Evolutionary conservation across 2,113 vertebrate species (phyloP), one percentile per base, ranked within the genome.

Genomic region (Sinocyclocheilus maitianheensis): DNA sequence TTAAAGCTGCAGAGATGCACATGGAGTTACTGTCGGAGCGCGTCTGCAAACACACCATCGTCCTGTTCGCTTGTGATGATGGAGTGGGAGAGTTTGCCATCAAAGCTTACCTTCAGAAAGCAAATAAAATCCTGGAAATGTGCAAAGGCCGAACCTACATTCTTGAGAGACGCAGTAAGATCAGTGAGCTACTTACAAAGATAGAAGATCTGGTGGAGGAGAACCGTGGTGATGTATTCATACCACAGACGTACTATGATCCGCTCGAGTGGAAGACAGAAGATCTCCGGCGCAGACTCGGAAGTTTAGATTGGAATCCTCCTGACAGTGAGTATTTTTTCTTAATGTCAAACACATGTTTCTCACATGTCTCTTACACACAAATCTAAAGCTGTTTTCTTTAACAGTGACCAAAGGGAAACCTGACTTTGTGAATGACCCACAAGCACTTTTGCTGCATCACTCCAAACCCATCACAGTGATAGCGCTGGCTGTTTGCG

Each of bases 61-160:
- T 88, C n/a, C 34, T 90, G 74, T 88, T 89, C 58, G 24, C 51
- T 14, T 88, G 86, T 86, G 85, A 86, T 22, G 69, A 34, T 13
- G 85, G 65, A 53, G 48, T 85, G 1, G 58, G 75, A 16, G 46
- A 60, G 1, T 22, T 65, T 5, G 22, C 22, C n/a, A 30, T 85
- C 74, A 26, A 24, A 18, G 14, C 71, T 5, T 22, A 79, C 53
- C 30, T 83, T 18, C 55, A 69, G 9, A 69, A 53, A 3, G 58
- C 89, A 18, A 6, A 51, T 10, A 79, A 12, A 20, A 74, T 90
- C 8, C 69, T 88, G 63, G 34, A 51, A 3, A 88, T 79, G 71
- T 88, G 87, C 63, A 51, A 58, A 13, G 24, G 72, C 4, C 86
- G 82, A 74, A 10, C 8, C 30, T 11, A 53, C 51, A 20, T 82